phyloP scores from a whole-genome alignment of 2,797 vertebrate species.

The Sebastes matsubarae region DNA sequence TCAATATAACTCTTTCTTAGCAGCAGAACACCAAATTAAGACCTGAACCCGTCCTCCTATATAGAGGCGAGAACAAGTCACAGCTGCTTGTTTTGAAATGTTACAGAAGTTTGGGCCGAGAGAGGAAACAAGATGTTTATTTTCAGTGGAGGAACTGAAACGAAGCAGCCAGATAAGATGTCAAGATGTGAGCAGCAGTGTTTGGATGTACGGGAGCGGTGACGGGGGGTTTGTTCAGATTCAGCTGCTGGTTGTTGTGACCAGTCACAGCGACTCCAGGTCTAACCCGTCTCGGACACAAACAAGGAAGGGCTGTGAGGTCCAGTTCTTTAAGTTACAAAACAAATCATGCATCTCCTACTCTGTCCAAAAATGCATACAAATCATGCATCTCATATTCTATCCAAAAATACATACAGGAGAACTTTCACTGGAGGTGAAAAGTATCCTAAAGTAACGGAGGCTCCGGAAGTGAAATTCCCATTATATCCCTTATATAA shows the following conservation, averaged over 20 bases:
- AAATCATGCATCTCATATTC: not conserved
- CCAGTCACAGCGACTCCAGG: constrained; percentile 2
- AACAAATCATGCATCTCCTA: constrained; percentile 9
- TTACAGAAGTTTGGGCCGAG: constrained; percentile 17
- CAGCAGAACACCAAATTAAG: constrained; percentile 56
- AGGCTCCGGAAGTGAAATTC: too few species aligned
- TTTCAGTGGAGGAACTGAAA: constrained; percentile 5
- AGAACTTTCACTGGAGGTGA: not conserved
- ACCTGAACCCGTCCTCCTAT: constrained; percentile 16
- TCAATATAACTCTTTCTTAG: constrained; percentile 55
- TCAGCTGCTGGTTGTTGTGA: constrained; percentile 17
- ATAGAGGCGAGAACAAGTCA: constrained; percentile 18
- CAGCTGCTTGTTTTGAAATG: constrained; percentile 29
- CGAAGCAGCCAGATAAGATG: constrained; percentile 19
- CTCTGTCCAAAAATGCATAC: not conserved
- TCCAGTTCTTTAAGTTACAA: not conserved
- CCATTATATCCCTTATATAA: too few species aligned
- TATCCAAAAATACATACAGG: constrained; percentile 1
- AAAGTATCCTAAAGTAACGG: not conserved
- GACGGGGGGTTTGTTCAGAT: constrained; percentile 35
- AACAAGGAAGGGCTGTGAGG: not conserved
- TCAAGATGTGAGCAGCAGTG: constrained; percentile 16
- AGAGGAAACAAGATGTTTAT: constrained; percentile 14
- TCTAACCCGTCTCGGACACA: not conserved
- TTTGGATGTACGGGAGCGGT: not conserved